phyloP scores from a whole-genome alignment of 2,888 invertebrate species.

The Amphipoea oculea region DNA sequence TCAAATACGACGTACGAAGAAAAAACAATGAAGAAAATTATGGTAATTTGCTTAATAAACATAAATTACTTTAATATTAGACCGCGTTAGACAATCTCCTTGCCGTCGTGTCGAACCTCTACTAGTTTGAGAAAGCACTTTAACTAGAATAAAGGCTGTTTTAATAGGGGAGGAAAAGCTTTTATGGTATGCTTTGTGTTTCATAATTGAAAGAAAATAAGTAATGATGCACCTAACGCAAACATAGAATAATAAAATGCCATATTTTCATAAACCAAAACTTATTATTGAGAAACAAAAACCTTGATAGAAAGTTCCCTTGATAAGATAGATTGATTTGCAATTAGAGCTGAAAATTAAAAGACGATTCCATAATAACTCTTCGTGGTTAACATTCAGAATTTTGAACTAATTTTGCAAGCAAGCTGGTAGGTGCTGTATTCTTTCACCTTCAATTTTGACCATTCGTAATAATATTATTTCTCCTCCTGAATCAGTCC shows the following conservation, averaged over 20 bases:
- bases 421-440: background rate
- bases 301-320: background rate
- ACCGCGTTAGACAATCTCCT: conserved; percentile 18
- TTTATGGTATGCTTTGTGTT: too few species aligned
- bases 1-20: background rate
- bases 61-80: conserved; percentile 39
- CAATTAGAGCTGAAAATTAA: conserved; percentile 1
- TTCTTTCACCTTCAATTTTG: background rate
- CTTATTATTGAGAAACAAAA: background rate
- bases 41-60: conserved; percentile 10
- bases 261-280: background rate
- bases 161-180: too few species aligned
- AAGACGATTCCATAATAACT: background rate
- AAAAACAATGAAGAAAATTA: background rate
- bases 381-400: background rate
- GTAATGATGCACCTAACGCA: too few species aligned
- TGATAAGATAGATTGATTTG: conserved; percentile 13
- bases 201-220: too few species aligned
- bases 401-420: background rate
- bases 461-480: too few species aligned
- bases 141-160: background rate
- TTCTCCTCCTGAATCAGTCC: background rate
- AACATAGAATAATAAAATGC: too few species aligned
- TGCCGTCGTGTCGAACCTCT: conserved; percentile 9
- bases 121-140: conserved; percentile 13